Base-by-base conservation (phyloP, 2,113 vertebrate species). In the Trogon surrucura region DNA sequence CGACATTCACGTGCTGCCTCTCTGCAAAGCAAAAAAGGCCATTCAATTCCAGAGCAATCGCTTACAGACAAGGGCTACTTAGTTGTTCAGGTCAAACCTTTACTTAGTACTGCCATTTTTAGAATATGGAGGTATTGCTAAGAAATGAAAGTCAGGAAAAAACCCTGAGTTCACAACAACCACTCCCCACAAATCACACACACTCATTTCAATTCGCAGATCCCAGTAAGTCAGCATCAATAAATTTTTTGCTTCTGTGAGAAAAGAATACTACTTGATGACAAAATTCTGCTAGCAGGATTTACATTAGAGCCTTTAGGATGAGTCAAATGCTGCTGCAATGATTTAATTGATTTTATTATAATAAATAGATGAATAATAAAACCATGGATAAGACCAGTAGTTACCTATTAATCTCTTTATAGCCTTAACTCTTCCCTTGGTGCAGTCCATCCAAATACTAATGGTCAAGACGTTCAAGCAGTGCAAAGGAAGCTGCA, bases 1-100 rank as follows among this genome's bases (percentile, higher is more conserved):
- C 99, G 99, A 95, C 99, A 99, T 95, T 99, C 99, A 36, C 99
- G 98, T 87, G 99, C 99, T 90, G 99, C 99, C 98, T 99, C 99
- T 98, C 99, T 99, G 98, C 62, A 96, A 96, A 96, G 91, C 32
- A 97, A 96, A 98, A 96, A 87, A 96, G 14, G 25, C 85, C 44
- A 94, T 69, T 88, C 51, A 97, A 91, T 88, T 62, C 74, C 51
- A 93, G n/a, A 88, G 95, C 8, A 44, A 85, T 26, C 23, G 82
- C 36, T 38, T 66, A 60, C n/a, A 91, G 66, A 83, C 44, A 61
- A 2, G 23, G n/a, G 54, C 27, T 60, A 86, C 53, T 83, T 69
- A 73, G 47, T 21, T 79, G 34, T 72, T 86, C 27, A 70, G 29
- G 47, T 69, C 32, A 84, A 83, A 66, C n/a, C 16, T 80, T 53